Base-by-base conservation (phyloP, 2,888 invertebrate species). In the Synanthedon andrenaeformis region DNA sequence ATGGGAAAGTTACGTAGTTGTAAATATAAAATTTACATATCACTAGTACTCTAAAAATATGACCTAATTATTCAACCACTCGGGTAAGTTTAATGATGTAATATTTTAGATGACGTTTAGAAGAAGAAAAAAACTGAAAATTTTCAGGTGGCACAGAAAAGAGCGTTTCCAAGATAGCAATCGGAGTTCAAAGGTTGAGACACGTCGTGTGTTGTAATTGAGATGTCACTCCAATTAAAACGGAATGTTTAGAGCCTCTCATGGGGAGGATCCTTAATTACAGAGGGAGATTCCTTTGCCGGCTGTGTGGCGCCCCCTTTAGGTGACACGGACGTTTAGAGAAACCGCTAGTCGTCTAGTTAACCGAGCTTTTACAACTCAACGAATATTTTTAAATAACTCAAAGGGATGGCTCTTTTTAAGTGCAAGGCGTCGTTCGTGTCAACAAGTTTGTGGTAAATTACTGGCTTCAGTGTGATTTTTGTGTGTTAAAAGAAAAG, bases 221-320 rank as follows among this genome's bases (percentile, higher is more conserved):
- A 81, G 75, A 67, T 63, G 69, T 62, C 63, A 69, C 82, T 84
- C 82, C 82, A 86, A 86, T 86, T 86, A 84, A 85, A 79, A 76
- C 66, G 62, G 72, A 77, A 78, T 74, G 76, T 79, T 80, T 76
- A 74, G 73, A 70, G 67, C 61, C 64, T 61, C 63, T 60, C 61
- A 65, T 65, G 62, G 60, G 61, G 65, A 65, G 67, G 67, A 69
- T 73, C 76, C 78, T 76, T 69, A 77, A 80, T 75, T 75, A 76
- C 67, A 65, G 70, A 60, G 70, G 64, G 63, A 60, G 63, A 63
- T 66, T 66, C 68, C 74, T 74, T 78, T 72, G 60, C 60, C 55
- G 57, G 12, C 49, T 49, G 19, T 23, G 19, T 35, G 51, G 8
- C 53, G 53, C 53, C 56, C 61, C 59, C 60, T 59, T 56, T 51